phyloP scores from a whole-genome alignment of 1,140 invertebrate genomes.

The Brachionus angularis region DNA sequence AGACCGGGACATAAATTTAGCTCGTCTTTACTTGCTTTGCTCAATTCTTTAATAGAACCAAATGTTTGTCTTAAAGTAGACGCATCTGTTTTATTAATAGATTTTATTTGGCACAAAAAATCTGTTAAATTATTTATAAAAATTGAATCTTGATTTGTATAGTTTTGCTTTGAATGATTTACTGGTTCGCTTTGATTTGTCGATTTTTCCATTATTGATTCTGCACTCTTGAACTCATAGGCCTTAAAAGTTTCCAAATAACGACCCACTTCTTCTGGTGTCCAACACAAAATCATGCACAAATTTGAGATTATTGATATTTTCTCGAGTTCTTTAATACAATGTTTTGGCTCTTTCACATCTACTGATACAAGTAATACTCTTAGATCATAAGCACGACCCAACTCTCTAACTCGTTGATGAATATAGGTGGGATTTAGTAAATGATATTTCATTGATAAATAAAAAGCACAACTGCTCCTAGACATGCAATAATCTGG shows the following conservation, averaged over 20 bases:
- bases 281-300: slow-evolving; percentile 36
- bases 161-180: not conserved
- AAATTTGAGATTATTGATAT: slow-evolving; percentile 38
- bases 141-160: not conserved
- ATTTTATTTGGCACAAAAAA: slow-evolving; percentile 42
- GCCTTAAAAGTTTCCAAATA: slow-evolving; percentile 43
- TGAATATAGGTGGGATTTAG: slow-evolving; percentile 43
- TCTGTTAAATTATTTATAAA: slow-evolving; percentile 38
- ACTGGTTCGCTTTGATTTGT: not conserved
- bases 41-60: slow-evolving; percentile 18
- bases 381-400: slow-evolving; percentile 8
- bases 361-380: slow-evolving; percentile 12
- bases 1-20: slow-evolving; percentile 44
- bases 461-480: slow-evolving; percentile 34
- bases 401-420: slow-evolving; percentile 11
- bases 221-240: slow-evolving; percentile 34
- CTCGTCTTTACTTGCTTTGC: slow-evolving; percentile 21
- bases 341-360: slow-evolving; percentile 35
- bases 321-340: slow-evolving; percentile 40
- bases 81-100: slow-evolving; percentile 43
- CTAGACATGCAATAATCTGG: slow-evolving; percentile 36
- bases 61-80: slow-evolving; percentile 37
- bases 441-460: slow-evolving; percentile 42
- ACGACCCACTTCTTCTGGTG: slow-evolving; percentile 18
- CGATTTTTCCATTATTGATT: slow-evolving; percentile 40